Evolutionary conservation across 2,113 vertebrate species (phyloP), one percentile per base, ranked within the genome.

Genomic region (Macquaria ambigua): DNA sequence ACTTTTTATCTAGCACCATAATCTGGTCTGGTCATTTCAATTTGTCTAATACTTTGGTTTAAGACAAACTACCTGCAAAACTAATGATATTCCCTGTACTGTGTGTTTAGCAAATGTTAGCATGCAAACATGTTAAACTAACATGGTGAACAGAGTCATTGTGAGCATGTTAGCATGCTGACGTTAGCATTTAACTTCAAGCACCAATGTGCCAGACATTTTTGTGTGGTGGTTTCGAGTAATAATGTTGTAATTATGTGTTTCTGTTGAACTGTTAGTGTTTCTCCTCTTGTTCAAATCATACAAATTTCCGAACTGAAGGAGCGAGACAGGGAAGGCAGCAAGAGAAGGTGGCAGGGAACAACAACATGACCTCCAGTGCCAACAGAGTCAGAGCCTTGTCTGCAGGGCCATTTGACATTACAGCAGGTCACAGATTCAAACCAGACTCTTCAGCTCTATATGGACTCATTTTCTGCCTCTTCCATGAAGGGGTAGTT

Each of bases 381-480:
- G 50, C 79, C 86, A 87, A 58, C 39, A 50, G 55, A 75, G 74
- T 34, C 37, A 53, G 34, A 70, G 67, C 10, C 70, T 55, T 72
- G 77, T 84, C 89, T 81, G 81, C 82, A 68, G 76, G 56, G 70
- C 67, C 23, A 41, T 83, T 83, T 86, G 81, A 88, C 89, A 84
- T 79, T 79, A 83, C 23, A 74, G 21, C 87, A 77, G 90, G 81
- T 93, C 88, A 90, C 74, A 41, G 23, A 53, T 18, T 77, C 46
- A 55, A 66, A 58, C 46, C 74, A 77, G 50, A 25, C 28, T 66
- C 82, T 11, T 39, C 74, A 39, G 21, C 68, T 64, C 7, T 77
- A n/a, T 34, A 20, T 21, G 34, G 46, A 55, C 16, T 1, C 8
- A 81, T 77, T 77, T 79, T 77, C 59, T 37, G 41, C 84, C 34